Percentiles rank a stretch among this genome's conserved stretches.
phyloP scores from a whole-genome alignment of 1,140 invertebrate species.

The Bombus waltoni region DNA sequence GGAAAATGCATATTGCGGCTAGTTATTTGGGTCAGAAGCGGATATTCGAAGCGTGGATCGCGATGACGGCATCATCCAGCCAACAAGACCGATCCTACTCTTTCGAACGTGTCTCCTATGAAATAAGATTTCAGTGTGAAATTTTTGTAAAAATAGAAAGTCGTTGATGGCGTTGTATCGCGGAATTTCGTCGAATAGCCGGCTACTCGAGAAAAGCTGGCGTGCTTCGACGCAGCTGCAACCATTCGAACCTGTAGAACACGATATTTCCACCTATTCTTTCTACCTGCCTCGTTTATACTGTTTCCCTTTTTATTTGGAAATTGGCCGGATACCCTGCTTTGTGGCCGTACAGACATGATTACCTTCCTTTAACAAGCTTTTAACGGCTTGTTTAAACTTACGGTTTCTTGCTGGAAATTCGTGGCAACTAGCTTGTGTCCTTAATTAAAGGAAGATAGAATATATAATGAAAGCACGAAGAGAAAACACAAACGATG shows the following conservation, averaged over 20 bases:
- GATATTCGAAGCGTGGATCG: slow-evolving; percentile 14
- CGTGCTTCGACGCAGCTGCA: background rate
- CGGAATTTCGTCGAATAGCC: background rate
- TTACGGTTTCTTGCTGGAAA: background rate
- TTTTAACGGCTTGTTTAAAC: background rate
- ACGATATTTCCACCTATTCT: no score
- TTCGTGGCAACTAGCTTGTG: background rate
- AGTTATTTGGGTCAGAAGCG: slow-evolving; percentile 55
- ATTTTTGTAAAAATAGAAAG: slow-evolving; percentile 4
- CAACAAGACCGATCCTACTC: background rate
- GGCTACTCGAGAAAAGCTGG: background rate
- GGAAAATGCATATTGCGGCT: slow-evolving; percentile 52
- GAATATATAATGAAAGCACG: background rate
- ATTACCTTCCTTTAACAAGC: slow-evolving; percentile 1
- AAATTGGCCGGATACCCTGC: background rate
- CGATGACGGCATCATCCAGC: slow-evolving; percentile 11
- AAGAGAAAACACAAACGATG: background rate
- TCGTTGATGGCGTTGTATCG: background rate
- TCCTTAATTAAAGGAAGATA: background rate
- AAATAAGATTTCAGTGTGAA: slow-evolving; percentile 3
- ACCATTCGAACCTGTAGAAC: background rate
- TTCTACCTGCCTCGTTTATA: background rate
- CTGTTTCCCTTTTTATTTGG: background rate
- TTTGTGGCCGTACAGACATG: background rate
- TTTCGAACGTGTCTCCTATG: background rate